Evolutionary conservation across 2,113 vertebrate genomes (phyloP), one percentile per base, ranked within the genome.

Genomic region (Melanerpes aurifrons): DNA sequence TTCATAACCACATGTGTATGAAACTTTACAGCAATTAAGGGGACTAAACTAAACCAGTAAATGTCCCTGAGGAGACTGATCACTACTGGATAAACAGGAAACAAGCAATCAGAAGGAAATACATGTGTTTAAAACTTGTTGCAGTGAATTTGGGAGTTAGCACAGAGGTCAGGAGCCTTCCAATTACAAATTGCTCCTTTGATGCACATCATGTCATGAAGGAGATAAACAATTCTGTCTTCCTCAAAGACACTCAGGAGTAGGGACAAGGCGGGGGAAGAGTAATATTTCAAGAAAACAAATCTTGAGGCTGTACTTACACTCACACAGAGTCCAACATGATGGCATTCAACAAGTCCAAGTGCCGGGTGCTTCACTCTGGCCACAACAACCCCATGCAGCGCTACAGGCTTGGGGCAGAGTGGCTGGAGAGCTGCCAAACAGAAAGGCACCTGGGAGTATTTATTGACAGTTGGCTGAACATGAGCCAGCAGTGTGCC

Each of bases 1-100:
- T 95, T 93, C 83, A 86, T 90, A 93, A 92, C 82, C 73, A 64
- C 14, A 66, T 56, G 35, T 31, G 80, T 92, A 91, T 92, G 74
- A 85, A 93, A 84, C 32, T 56, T 92, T 37, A 90, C 12, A 66
- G 29, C 78, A 15, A 69, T 88, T 76, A 79, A 15, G 69, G 35
- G 7, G 83, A 84, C 40, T 71, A 75, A 69, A 6, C 5, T 68
- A 77, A 86, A 61, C 40, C 7, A 68, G 31, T 45, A 83, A 91
- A 79, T 28, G 7, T 26, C 92, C 58, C 26, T 56, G n/a, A 70
- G 28, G 62, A 80, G 19, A 68, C 7, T 48, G 43, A 73, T 91
- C 8, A 54, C 11, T 15, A 11, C 37, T 68, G 43, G 15, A 64
- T 87, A 78, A 88, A 75, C 3, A 61, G 28, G 9, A 90, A 90